phyloP scores from a whole-genome alignment of 2,888 invertebrate species.

The Matsumyia berberina region DNA sequence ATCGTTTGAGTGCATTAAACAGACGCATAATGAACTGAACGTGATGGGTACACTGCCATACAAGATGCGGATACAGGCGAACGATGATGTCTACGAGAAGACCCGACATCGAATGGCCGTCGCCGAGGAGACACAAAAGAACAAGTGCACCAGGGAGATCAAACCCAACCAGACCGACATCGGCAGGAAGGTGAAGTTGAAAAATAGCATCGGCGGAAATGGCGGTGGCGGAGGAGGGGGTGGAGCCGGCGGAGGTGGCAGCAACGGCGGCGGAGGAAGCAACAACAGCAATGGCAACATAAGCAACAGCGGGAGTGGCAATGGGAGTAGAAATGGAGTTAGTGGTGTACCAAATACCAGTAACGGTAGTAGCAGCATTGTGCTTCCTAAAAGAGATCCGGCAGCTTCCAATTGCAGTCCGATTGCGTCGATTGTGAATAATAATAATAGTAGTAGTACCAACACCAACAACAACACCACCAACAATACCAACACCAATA shows the following conservation, averaged over 20 bases:
- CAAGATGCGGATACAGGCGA: constrained; percentile 96
- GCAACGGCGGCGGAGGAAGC: constrained; percentile 14
- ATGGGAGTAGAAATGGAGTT: constrained; percentile 60
- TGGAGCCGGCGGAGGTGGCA: not conserved
- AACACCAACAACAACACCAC: constrained; percentile 65
- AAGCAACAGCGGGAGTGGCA: constrained; percentile 57
- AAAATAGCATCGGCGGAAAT: constrained; percentile 81
- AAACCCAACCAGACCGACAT: constrained; percentile 96
- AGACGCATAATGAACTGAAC: constrained; percentile 89
- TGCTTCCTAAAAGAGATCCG: constrained; percentile 72
- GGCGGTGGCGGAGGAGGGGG: constrained; percentile 23
- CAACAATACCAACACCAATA: constrained; percentile 40
- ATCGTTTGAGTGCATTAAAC: constrained; percentile 96
- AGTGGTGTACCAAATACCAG: constrained; percentile 63
- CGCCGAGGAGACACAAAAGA: constrained; percentile 96
- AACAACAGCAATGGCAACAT: constrained; percentile 60
- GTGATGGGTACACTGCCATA: constrained; percentile 93
- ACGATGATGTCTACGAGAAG: constrained; percentile 97
- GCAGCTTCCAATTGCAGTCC: constrained; percentile 71
- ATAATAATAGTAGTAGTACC: constrained; percentile 79
- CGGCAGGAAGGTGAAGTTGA: constrained; percentile 94
- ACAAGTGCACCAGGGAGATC: constrained; percentile 97
- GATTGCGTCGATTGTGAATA: constrained; percentile 76
- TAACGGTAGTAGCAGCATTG: constrained; percentile 61
- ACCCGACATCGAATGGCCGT: constrained; percentile 96